Evolutionary conservation across 2,113 vertebrate species (phyloP), one percentile per base, ranked within the genome.

Genomic region (Gobiocypris rarus): DNA sequence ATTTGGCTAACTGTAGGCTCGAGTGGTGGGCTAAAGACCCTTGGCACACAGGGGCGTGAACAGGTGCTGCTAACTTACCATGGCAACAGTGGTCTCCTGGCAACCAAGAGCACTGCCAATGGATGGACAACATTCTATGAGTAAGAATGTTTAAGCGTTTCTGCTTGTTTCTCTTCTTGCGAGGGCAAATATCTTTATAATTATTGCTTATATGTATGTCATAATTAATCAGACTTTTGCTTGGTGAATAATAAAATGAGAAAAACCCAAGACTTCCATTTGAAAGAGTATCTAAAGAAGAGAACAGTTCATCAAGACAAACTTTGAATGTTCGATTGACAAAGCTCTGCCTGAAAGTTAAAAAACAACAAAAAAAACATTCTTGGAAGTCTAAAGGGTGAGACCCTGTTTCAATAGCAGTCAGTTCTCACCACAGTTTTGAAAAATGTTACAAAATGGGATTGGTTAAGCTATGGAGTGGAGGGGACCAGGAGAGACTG

Each of bases 51-150:
- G 90, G 97, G 97, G 3, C 95, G 95, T 82, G 98, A 99, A 82
- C 90, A 98, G 17, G 96, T 98, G 76, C 92, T 98, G 67, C 95
- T 99, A 61, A 99, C 98, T 2, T 99, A 99, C 92, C 97, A 99
- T 1, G 97, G 97, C 61, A 98, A 96, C 82, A 99, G 96, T 4
- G 98, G 97, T 4, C 96, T 99, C 50, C 88, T 99, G 85, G 98
- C 98, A 56, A 99, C 97, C 0, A 99, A 98, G 92, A 99, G 96
- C 0, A 97, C 96, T 15, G 96, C 98, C 89, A 99, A 97, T 19
- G 98, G 98, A 81, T 99, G 98, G 98, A 99, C 97, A 0, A 99
- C 98, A 1, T 99, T 99, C 90, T 99, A 97, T 85, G 97, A 99
- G 98, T 99, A 93, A 97, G 98, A 97, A 90, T 17, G 24, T 17